Evolutionary conservation across 2,888 invertebrate species (phyloP), one percentile per base, ranked within the genome.

Genomic region (Epsilonema sp.): DNA sequence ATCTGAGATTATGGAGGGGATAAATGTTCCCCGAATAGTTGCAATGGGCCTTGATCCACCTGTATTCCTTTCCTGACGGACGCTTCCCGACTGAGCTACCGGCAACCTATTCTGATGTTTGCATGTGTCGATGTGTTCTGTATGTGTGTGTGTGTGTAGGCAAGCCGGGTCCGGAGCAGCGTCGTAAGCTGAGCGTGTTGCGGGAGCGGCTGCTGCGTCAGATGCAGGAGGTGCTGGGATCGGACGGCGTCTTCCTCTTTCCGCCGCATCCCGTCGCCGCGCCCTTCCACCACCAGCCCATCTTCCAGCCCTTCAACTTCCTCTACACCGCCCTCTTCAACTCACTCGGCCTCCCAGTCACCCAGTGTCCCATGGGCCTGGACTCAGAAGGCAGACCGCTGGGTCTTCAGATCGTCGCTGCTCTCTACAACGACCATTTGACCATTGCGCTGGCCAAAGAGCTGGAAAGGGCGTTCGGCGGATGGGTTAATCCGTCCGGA

Each of bases 371-470:
- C 2, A 37, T 55, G 41, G 55, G 55, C 3, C 39, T 55, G 39
- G 48, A 44, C 24, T 16, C 56, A 23, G 57, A 64, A 25, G 66
- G 67, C 2, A 51, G 69, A 20, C 70, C 70, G 0, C 26, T 68
- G 5, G 70, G 68, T 4, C 52, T 70, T 24, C 70, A 70, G 54
- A 58, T 70, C 3, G 75, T 84, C 48, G 80, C 79, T 0, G 77
- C 74, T 0, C 77, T 78, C 22, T 68, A 78, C 63, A 78, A 80
- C 60, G 89, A 89, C 65, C 73, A 78, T 48, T 65, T 85, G 8
- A 81, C 82, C 51, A 64, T 89, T 22, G 79, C 80, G 0, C 78
- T 85, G 3, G 87, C 87, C 1, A 70, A 71, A 52, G 78, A 81
- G 57, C 64, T 89, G 38, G 83, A 85, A 60, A 69, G 69, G 37